Base-by-base conservation (phyloP, 2,888 invertebrate species). In the Malacosoma neustria region DNA sequence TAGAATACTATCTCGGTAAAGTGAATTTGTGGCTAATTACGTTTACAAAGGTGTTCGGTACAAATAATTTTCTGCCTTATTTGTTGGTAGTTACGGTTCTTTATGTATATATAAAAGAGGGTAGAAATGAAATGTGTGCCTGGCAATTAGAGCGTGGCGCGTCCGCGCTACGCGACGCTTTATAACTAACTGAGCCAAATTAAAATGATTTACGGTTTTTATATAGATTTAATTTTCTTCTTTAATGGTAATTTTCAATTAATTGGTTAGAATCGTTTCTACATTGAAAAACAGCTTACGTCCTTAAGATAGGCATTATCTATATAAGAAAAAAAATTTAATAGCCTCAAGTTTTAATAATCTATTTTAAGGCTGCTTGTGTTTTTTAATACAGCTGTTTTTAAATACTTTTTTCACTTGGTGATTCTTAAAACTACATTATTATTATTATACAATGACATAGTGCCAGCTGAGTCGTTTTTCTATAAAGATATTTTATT, bases 91-190 rank as follows among this genome's bases (percentile, higher is more conserved):
- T 65, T 66, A 71, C 57, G 63, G 65, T 65, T 63, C 58, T 56
- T 65, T 59, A 63, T 67, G 51, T 59, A 51, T 55, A 49, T 57
- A 41, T 22, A 22, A 48, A 51, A 37, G 36, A 43, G 55, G 49
- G 71, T 73, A 82, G 75, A 82, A 84, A 82, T 77, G 75, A 81
- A 82, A 81, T 75, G 79, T 75, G 69, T 59, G 59, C 49, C 52
- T 54, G 64, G 31, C 63, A 54, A 81, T 76, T 61, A 82, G 82
- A 82, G 79, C 82, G 61, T 79, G 54, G 48, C 68, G 57, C 72
- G 72, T 69, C 71, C 66, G 67, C 56, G 51, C 57, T 59, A 59
- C 56, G 63, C 65, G 72, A 65, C 65, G 70, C 57, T 62, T 62
- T 50, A 49, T 65, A 68, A 74, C 61, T 72, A 74, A 76, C 74